A percentile compares a stretch with the other conserved stretches of the same genome.
Conservation (phyloP, 2,888 invertebrate species). For the Leptinotarsa haldemani region DNA sequence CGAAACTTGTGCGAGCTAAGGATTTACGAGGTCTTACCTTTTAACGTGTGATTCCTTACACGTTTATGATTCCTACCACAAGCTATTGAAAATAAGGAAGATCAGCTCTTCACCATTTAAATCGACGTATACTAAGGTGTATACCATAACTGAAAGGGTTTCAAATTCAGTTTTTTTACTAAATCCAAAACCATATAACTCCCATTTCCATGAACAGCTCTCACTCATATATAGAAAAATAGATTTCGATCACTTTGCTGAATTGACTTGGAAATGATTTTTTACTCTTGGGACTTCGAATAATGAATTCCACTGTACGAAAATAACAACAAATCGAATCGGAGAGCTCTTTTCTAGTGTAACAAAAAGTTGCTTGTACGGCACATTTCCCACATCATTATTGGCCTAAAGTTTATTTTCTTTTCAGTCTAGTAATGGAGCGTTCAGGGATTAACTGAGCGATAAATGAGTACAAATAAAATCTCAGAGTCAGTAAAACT, state of each 20-base stretch:
- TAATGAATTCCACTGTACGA: neutral
- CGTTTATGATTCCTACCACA: too few relatives aligned
- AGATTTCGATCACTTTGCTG: neutral
- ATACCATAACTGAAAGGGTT: too few relatives aligned
- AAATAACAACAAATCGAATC: too few relatives aligned
- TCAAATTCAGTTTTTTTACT: too few relatives aligned
- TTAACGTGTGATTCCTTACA: too few relatives aligned
- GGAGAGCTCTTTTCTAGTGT: neutral
- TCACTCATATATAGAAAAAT: neutral
- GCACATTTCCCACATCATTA: slow-evolving; percentile 1
- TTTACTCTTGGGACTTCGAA: neutral
- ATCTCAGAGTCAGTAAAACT: slow-evolving; percentile 1
- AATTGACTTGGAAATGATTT: neutral
- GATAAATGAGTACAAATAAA: slow-evolving; percentile 2
- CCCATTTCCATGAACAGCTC: too few relatives aligned
- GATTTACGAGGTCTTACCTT: too few relatives aligned
- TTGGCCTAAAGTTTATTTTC: slow-evolving; percentile 3
- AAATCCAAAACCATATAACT: too few relatives aligned
- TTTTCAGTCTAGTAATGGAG: neutral
- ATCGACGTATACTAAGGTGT: too few relatives aligned
- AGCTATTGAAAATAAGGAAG: too few relatives aligned
- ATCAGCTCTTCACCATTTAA: too few relatives aligned
- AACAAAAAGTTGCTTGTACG: neutral
- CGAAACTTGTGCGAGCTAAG: too few relatives aligned
- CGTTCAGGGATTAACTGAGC: neutral